Percentiles rank a stretch among this genome's conserved stretches.
phyloP scores from a whole-genome alignment of 2,113 vertebrate genomes.

The Ariopsis seemanni region DNA sequence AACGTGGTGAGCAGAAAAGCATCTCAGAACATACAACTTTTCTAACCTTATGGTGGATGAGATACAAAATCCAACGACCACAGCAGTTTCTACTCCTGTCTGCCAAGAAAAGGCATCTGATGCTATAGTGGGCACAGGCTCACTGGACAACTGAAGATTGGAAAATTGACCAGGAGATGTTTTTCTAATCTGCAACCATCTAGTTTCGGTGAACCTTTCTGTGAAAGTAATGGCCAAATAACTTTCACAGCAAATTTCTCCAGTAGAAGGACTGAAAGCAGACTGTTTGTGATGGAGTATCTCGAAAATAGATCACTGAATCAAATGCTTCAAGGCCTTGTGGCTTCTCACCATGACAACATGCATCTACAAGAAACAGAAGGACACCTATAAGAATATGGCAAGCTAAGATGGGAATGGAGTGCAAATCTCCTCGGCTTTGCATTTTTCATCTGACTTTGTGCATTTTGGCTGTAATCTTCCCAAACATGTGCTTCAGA shows the following conservation, averaged over 20 bases:
- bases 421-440: slow-evolving; percentile 3
- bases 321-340: not conserved
- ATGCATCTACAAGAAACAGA: not conserved
- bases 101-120: not conserved
- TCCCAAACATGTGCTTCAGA: slow-evolving; percentile 3
- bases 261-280: not conserved
- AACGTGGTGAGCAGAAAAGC: not conserved
- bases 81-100: not conserved
- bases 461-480: slow-evolving; percentile 22
- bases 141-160: not conserved
- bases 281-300: not conserved
- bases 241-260: not conserved
- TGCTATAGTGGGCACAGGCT: not conserved
- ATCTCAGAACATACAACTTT: not conserved
- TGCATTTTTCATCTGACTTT: not conserved
- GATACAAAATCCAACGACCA: not conserved
- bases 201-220: not conserved
- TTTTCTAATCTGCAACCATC: not conserved
- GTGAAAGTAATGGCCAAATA: not conserved
- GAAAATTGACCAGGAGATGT: not conserved
- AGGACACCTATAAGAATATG: slow-evolving; percentile 6
- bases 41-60: not conserved
- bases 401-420: not conserved
- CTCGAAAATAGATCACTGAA: not conserved
- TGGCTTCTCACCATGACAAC: not conserved